Evolutionary conservation across 2,888 invertebrate species (phyloP).

Genomic region (Nemurella pictetii): DNA sequence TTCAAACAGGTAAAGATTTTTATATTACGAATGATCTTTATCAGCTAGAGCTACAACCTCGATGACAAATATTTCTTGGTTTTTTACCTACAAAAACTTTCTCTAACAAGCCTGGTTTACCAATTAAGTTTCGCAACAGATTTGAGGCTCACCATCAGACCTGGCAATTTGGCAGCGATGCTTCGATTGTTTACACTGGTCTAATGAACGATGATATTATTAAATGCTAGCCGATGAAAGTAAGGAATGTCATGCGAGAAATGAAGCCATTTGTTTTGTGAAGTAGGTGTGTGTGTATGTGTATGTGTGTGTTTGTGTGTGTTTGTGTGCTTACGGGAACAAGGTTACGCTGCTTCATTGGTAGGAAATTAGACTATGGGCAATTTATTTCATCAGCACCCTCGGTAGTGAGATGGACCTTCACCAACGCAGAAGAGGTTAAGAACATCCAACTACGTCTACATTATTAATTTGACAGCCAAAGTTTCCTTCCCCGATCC

Average conservation of each 20-base stretch:
- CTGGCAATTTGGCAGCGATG: background rate
- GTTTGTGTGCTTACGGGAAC: background rate
- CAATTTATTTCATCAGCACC: background rate
- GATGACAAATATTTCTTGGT: constrained; percentile 22
- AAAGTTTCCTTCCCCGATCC: background rate
- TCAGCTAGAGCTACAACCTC: constrained; percentile 15
- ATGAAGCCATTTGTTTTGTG: background rate
- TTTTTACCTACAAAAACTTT: background rate
- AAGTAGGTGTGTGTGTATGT: background rate
- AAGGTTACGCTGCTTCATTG: background rate
- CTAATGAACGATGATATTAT: background rate
- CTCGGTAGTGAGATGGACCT: background rate
- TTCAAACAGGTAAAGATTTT: constrained; percentile 24
- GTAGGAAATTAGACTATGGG: background rate
- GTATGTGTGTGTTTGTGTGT: background rate
- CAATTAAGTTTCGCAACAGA: background rate
- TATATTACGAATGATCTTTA: constrained; percentile 34
- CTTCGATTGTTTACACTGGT: background rate
- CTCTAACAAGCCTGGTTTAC: background rate
- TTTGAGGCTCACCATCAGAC: background rate
- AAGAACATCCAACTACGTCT: background rate
- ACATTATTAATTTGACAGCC: background rate
- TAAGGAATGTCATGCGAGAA: background rate
- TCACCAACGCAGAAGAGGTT: background rate
- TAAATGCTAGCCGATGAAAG: background rate